Percentiles rank a stretch among this genome's conserved stretches.
These are phyloP conservation scores for Fratercula arctica DNA, from an alignment of 2,797 vertebrate species.

Conservation along the genomic window DNA sequence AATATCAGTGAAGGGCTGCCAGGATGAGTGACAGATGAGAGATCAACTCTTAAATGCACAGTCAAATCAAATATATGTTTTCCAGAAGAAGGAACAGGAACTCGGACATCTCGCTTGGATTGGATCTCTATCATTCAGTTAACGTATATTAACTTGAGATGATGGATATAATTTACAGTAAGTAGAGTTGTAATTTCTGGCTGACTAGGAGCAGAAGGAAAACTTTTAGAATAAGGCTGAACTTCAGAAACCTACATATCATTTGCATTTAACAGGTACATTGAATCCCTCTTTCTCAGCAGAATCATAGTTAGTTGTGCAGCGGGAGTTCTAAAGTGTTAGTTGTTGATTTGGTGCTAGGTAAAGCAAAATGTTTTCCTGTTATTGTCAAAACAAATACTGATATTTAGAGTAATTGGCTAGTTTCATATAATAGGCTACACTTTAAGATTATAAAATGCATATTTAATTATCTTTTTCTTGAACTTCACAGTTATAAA, in stretches of 20 bases:
- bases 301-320: neutral
- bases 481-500: neutral
- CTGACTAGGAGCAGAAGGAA: neutral
- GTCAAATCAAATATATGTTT: slow-evolving; percentile 23
- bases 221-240: neutral
- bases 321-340: neutral
- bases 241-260: neutral
- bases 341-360: neutral
- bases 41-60: slow-evolving; percentile 8
- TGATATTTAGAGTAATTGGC: neutral
- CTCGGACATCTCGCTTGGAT: neutral
- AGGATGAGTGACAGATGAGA: neutral
- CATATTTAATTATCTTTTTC: neutral
- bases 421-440: neutral
- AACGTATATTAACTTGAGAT: neutral
- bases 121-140: neutral
- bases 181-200: neutral
- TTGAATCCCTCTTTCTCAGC: neutral
- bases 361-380: neutral
- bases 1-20: neutral
- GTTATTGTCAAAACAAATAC: neutral
- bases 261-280: neutral
- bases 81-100: neutral
- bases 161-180: neutral
- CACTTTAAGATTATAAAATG: neutral